Percentiles rank a stretch among this genome's conserved stretches.
Conservation (phyloP, 2,888 invertebrate species). For the Protodeltote pygarga region DNA sequence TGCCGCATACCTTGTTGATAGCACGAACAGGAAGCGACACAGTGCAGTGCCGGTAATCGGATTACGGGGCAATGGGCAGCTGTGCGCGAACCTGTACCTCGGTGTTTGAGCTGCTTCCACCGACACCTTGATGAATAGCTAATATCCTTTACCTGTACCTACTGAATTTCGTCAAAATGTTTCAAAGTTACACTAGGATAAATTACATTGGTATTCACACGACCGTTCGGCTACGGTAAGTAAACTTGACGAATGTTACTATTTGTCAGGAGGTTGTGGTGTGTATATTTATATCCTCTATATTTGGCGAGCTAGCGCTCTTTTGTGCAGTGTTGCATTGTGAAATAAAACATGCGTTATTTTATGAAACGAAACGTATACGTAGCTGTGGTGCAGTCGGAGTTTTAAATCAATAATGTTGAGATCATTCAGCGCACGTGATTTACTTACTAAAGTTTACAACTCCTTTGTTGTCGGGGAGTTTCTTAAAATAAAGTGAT, state of each 20-base stretch:
- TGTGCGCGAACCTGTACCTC: conserved; percentile 49
- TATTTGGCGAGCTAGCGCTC: conserved; percentile 11
- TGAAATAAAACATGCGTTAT: conserved; percentile 10
- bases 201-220: conserved; percentile 43
- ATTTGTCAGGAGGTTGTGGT: conserved; percentile 38
- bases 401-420: conserved; percentile 5
- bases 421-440: conserved; percentile 5
- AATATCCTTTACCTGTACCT: conserved; percentile 60
- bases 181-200: conserved; percentile 45
- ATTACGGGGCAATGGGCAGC: conserved; percentile 59
- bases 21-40: conserved; percentile 39
- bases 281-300: conserved; percentile 31
- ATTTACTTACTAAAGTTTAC: conserved; percentile 1
- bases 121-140: conserved; percentile 59
- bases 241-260: conserved; percentile 47
- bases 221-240: conserved; percentile 34
- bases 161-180: conserved; percentile 47
- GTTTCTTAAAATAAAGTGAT: neutral
- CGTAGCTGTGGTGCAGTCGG: conserved; percentile 2
- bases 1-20: conserved; percentile 39
- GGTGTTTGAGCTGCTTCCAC: conserved; percentile 40
- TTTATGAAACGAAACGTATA: conserved; percentile 7
- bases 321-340: conserved; percentile 17
- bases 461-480: neutral
- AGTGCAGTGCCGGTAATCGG: conserved; percentile 56